A percentile compares a stretch with the other conserved stretches of the same genome.
These are phyloP conservation scores for Neelides folsomi DNA, from an alignment of 2,888 invertebrate genomes.

Conservation along the genomic window DNA sequence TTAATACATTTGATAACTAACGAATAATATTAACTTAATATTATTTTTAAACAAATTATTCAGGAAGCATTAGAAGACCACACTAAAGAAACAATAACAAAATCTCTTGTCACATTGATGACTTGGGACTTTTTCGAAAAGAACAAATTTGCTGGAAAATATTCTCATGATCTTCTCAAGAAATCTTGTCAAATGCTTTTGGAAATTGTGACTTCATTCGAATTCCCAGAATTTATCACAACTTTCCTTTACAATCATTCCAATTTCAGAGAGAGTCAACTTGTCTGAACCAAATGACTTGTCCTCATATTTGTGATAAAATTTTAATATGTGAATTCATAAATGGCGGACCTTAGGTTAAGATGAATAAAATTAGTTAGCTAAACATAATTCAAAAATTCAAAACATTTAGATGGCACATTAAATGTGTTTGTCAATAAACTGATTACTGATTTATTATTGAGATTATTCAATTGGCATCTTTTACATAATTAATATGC, in stretches of 20 bases:
- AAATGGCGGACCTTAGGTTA: no score
- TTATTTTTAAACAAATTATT: no score
- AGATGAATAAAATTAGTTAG: no score
- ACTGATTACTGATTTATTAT: no score
- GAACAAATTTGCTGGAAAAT: constrained; percentile 17
- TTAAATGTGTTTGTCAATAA: no score
- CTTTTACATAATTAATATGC: no score
- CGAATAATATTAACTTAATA: no score
- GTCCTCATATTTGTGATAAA: no score
- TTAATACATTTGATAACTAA: constrained; percentile 35
- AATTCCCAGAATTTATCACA: constrained; percentile 54
- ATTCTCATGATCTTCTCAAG: constrained; percentile 16
- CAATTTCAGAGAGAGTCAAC: constrained; percentile 16
- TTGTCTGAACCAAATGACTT: constrained; percentile 2
- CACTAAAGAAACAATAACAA: constrained; percentile 40
- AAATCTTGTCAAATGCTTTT: constrained; percentile 44
- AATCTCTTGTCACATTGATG: constrained; percentile 41
- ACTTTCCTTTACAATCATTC: constrained; percentile 45
- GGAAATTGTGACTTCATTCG: constrained; percentile 47
- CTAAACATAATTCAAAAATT: no score
- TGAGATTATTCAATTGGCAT: no score
- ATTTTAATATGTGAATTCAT: no score
- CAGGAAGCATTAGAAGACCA: constrained; percentile 47
- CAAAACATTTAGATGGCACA: no score
- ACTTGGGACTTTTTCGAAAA: constrained; percentile 39